Base-by-base conservation (phyloP, 53 echinoderm and acorn worm genomes). In the Apostichopus leukothele region DNA sequence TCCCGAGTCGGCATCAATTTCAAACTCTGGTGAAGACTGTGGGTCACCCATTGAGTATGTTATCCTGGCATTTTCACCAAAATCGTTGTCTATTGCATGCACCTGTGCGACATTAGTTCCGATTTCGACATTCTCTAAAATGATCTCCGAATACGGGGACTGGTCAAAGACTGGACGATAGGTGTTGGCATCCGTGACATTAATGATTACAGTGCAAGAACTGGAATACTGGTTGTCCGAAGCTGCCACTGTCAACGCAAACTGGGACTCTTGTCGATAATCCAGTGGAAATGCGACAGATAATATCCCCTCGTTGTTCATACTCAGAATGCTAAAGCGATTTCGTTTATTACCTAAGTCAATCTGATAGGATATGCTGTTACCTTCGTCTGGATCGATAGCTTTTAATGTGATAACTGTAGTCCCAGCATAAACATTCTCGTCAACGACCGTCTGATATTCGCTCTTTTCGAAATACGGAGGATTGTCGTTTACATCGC, bases 401-500 rank as follows among this genome's bases (percentile, higher is more conserved):
- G 99, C 99, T 8, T 88, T 92, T 11, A 99, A 86, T 18, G 93
- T 94, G 23, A 96, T 73, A 11, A 99, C 93, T 77, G 81, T 92
- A 27, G 89, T 88, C 16, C 96, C 96, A 22, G 83, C 77, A 23
- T 79, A 74, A 7, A 94, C 96, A 89, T 99, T 91, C 83, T 99
- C 99, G 73, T 90, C 93, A 9, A 99, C 94, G 5, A 88, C 78
- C 8, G 91, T 91, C 50, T 90, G 80, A 51, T 96, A 99, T 63
- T 92, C 88, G 1, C 52, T 75, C 68, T 93, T 78, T 14, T 92
- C 50, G 79, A 99, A 99, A 50, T 76, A 66, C 1, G 99, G 99
- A 27, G 99, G 88, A 60, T 99, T 99, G 83, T 99, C 99, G 73
- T 99, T 99, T 9, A 99, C 91, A 89, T 99, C 99, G 1, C 89